These are phyloP conservation scores for Calameuta idolon DNA, from an alignment of 2,888 invertebrate genomes.

Conservation along the genomic window DNA sequence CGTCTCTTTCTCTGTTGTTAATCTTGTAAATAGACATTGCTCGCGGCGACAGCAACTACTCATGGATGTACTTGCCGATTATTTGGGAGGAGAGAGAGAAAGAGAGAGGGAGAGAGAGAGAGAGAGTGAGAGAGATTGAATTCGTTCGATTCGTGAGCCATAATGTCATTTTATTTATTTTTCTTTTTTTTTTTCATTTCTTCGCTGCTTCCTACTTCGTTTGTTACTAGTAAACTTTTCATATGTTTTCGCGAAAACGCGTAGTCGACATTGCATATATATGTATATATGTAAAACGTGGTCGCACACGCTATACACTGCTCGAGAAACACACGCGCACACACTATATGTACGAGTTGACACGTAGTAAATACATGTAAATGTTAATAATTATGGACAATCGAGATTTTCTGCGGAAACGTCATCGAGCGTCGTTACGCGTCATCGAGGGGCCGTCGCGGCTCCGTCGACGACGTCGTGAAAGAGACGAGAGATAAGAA, in stretches of 20 bases:
- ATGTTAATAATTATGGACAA: neutral
- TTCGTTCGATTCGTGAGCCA: no score
- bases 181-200: neutral
- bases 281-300: neutral
- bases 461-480: neutral
- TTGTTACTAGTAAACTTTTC: neutral
- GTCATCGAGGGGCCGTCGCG: no score
- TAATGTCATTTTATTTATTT: neutral
- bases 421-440: neutral
- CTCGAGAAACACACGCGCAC: neutral
- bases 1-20: neutral
- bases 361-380: neutral
- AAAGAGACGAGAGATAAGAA: neutral
- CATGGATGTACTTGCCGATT: no score
- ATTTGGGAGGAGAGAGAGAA: no score
- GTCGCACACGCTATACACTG: neutral
- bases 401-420: neutral
- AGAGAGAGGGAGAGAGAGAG: no score
- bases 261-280: neutral
- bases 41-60: neutral
- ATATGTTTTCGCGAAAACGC: neutral
- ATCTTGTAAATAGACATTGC: neutral
- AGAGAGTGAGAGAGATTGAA: no score
- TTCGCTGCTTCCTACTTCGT: neutral
- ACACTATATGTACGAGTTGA: neutral